Evolutionary conservation across 1,140 invertebrate species (phyloP), one percentile per base, ranked within the genome.

Genomic region (Plectus sambesii): DNA sequence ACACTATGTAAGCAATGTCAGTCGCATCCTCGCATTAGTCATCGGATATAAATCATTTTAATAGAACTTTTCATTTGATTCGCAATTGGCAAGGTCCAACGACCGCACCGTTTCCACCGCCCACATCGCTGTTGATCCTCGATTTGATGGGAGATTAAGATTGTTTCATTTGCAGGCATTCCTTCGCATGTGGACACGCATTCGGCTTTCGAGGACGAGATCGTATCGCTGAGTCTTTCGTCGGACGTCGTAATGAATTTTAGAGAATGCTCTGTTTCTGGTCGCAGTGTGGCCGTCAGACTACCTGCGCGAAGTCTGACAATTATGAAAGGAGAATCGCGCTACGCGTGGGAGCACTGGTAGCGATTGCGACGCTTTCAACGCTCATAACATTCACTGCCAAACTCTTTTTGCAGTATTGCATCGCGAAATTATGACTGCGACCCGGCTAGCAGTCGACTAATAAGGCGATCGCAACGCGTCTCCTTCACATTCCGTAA

Each of bases 151-250:
- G n/a, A n/a, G n/a, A n/a, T n/a, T n/a, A n/a, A n/a, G 2, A 27
- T 30, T 47, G 30, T 20, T 40, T 38, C 48, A 35, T 68, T 72
- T 72, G 15, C 55, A 85, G 87, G 87, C 22, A 96, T 96, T 61
- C 88, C 89, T 43, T 77, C 82, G 1, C 90, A 97, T 74, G 79
- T 92, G n/a, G 90, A 97, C 63, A 92, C 85, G 1, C 86, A 90
- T 65, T 87, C 85, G 70, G 81, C 84, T 2, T 97, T 94, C 74
- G 81, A 85, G 61, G 81, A 84, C 66, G 81, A 81, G 17, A 85
- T 97, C 53, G 63, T 93, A 19, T 87, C 85, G 4, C 61, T 97
- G 0, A 92, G 86, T 20, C 73, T 94, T 29, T 36, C 44, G 24
- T 62, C 56, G 17, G 56, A 51, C 37, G 44, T 57, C 47, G 49